phyloP scores from a whole-genome alignment of 2,797 vertebrate species.

The Leuciscus waleckii region DNA sequence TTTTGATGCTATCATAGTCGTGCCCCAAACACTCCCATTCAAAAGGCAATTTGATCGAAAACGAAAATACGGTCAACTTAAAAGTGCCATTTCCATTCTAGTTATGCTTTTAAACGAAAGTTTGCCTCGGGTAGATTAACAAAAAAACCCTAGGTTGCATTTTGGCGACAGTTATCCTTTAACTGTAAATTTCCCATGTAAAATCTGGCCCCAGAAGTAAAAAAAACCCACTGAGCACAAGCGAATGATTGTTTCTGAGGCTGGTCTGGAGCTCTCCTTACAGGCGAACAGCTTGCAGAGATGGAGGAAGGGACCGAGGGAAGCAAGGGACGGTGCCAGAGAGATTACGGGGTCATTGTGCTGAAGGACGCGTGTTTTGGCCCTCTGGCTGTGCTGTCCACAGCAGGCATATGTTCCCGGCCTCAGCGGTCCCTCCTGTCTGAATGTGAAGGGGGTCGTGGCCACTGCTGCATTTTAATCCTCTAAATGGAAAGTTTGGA shows the following conservation, averaged over 20 bases:
- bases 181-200: background rate
- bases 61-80: too few relatives aligned
- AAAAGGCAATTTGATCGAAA: too few relatives aligned
- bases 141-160: too few relatives aligned
- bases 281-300: constrained; percentile 34
- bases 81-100: too few relatives aligned
- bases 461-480: constrained; percentile 67
- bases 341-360: constrained; percentile 40
- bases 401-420: constrained; percentile 58
- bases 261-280: background rate
- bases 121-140: too few relatives aligned
- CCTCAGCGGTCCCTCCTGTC: constrained; percentile 46
- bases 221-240: background rate
- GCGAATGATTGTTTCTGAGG: background rate
- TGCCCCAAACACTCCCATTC: too few relatives aligned
- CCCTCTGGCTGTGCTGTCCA: constrained; percentile 38
- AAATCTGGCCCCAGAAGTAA: background rate
- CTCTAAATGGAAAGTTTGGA: constrained; percentile 68
- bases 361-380: constrained; percentile 61
- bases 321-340: constrained; percentile 15
- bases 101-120: too few relatives aligned
- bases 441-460: constrained; percentile 66
- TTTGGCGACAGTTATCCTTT: background rate
- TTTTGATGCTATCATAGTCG: too few relatives aligned
- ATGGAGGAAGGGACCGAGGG: constrained; percentile 8